phyloP scores from a whole-genome alignment of 2,797 vertebrate genomes.

The Graptemys geographica region DNA sequence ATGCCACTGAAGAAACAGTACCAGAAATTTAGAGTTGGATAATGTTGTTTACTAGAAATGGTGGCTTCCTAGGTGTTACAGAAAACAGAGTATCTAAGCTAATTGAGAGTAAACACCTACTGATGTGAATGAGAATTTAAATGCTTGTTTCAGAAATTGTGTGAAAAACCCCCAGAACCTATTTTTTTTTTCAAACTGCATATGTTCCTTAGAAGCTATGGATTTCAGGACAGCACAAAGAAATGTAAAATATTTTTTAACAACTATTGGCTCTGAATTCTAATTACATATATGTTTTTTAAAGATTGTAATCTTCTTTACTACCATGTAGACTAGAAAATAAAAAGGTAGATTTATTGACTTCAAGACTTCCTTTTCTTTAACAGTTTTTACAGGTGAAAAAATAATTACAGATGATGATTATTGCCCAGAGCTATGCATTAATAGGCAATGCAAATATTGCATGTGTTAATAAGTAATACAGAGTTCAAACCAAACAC shows the following conservation, averaged over 20 bases:
- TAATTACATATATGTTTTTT: neutral
- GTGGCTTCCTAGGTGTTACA: slow-evolving; percentile 15
- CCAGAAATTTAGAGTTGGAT: slow-evolving; percentile 27
- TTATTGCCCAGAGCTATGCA: slow-evolving; percentile 10
- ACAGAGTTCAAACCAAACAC: neutral
- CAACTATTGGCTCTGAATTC: neutral
- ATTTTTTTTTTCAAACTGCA: neutral
- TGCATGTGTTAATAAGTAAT: slow-evolving; percentile 14
- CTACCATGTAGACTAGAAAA: neutral
- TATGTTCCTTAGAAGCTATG: neutral
- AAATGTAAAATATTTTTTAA: slow-evolving; percentile 21
- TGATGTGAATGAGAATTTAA: slow-evolving; percentile 10
- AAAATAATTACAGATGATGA: slow-evolving; percentile 23
- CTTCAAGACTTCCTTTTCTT: neutral
- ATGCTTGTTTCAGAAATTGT: slow-evolving; percentile 13
- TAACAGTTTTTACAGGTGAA: neutral
- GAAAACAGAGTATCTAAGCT: slow-evolving; percentile 41
- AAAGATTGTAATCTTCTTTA: neutral
- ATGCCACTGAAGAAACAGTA: slow-evolving; percentile 1
- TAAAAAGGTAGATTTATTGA: neutral
- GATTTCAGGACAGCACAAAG: neutral
- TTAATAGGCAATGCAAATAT: slow-evolving; percentile 40
- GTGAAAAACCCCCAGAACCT: neutral
- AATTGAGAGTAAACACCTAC: slow-evolving; percentile 59
- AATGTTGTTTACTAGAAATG: slow-evolving; percentile 31